Evolutionary conservation across 2,888 invertebrate species (phyloP).

Genomic region (Mythimna lalbum): DNA sequence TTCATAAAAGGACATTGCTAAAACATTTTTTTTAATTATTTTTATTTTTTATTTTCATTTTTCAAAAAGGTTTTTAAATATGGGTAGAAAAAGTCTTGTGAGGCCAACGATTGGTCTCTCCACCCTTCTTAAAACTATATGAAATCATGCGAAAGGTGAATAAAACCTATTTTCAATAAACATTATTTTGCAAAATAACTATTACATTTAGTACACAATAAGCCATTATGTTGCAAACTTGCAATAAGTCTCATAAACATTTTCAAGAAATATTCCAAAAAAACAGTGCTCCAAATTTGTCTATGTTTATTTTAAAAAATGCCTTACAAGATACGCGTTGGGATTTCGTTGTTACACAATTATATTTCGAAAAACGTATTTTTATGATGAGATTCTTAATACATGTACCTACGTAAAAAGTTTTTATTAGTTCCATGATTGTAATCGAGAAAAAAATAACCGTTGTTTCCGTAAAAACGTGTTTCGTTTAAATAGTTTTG

Average conservation of each 20-base stretch:
- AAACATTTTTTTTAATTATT: too few relatives aligned
- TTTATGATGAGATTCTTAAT: slow-evolving; percentile 64
- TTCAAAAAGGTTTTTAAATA: slow-evolving; percentile 13
- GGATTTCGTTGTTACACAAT: slow-evolving; percentile 69
- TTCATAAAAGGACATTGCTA: too few relatives aligned
- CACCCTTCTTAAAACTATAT: slow-evolving; percentile 54
- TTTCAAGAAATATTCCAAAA: slow-evolving; percentile 36
- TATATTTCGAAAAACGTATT: slow-evolving; percentile 49
- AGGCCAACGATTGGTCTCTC: slow-evolving; percentile 33
- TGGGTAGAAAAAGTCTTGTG: background rate
- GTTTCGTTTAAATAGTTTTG: background rate
- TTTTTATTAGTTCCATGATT: slow-evolving; percentile 28
- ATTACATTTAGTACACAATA: slow-evolving; percentile 40
- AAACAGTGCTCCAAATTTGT: slow-evolving; percentile 54
- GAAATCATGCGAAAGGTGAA: slow-evolving; percentile 57
- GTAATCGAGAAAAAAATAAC: slow-evolving; percentile 47
- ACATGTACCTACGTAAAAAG: slow-evolving; percentile 31
- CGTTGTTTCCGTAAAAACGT: background rate
- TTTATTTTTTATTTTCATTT: background rate
- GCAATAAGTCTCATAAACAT: slow-evolving; percentile 51
- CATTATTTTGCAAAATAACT: slow-evolving; percentile 43
- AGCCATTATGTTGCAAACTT: slow-evolving; percentile 50
- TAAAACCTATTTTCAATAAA: slow-evolving; percentile 45
- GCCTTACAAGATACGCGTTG: slow-evolving; percentile 65
- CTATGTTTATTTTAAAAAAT: slow-evolving; percentile 46